Conservation (phyloP, 2,113 vertebrate genomes). For the Rostratula benghalensis region DNA sequence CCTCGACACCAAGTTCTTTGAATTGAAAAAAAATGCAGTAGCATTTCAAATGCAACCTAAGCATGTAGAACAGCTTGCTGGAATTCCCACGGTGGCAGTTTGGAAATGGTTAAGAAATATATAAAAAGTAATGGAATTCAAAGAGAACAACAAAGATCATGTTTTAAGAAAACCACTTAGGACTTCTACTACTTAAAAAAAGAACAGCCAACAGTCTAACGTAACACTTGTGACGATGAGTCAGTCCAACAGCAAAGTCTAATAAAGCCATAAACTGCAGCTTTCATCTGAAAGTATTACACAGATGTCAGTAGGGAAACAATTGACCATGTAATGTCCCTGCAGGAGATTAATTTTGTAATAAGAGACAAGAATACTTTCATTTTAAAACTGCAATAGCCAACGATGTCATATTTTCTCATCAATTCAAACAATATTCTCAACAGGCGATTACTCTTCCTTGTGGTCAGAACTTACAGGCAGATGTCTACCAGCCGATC, state of each 20-base stretch:
- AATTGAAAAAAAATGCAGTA: background rate
- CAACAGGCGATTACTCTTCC: background rate
- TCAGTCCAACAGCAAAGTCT: conserved; percentile 28
- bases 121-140: background rate
- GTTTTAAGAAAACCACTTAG: conserved; percentile 28
- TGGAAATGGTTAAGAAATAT: background rate
- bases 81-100: background rate
- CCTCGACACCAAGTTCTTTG: background rate
- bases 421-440: conserved; percentile 35
- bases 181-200: conserved; percentile 4
- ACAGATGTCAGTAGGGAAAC: conserved; percentile 42
- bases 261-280: conserved; percentile 27
- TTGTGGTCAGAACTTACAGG: conserved; percentile 83
- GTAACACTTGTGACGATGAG: conserved; percentile 49
- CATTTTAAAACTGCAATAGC: conserved; percentile 50
- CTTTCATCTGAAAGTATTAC: conserved; percentile 46
- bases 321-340: conserved; percentile 39
- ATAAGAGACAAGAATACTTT: conserved; percentile 55
- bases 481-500: conserved; percentile 93
- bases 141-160: background rate
- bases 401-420: conserved; percentile 41
- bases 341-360: conserved; percentile 39
- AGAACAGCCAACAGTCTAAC: background rate
- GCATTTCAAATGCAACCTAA: background rate
- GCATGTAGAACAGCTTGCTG: background rate